Conservation (phyloP, 2,797 vertebrate genomes). For the Hafferia zeledoni region DNA sequence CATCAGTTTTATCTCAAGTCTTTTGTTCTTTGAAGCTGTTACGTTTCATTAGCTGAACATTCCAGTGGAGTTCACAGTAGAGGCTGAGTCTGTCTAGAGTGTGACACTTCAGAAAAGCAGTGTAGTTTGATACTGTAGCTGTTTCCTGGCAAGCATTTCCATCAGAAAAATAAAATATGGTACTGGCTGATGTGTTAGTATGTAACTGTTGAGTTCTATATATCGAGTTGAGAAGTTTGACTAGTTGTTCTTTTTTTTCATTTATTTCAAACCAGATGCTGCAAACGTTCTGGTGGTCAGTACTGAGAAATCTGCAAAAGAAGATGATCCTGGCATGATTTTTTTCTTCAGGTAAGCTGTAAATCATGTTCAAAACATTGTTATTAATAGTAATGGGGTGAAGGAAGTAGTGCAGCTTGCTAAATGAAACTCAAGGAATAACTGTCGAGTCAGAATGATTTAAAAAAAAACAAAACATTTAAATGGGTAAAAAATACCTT, state of each 20-base stretch:
- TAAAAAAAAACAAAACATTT: not conserved
- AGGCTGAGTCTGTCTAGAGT: not conserved
- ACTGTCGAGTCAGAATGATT: not conserved
- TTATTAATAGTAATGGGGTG: not conserved
- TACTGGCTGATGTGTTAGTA: not conserved
- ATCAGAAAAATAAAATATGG: not conserved
- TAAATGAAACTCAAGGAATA: slow-evolving; percentile 21
- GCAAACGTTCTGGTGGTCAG: slow-evolving; percentile 91
- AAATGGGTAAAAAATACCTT: not conserved
- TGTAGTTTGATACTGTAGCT: not conserved
- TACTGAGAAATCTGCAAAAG: slow-evolving; percentile 84
- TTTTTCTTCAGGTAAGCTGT: slow-evolving; percentile 93
- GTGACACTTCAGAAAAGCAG: not conserved
- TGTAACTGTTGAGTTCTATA: not conserved
- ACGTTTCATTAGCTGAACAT: not conserved
- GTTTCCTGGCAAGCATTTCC: not conserved
- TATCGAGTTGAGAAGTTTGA: not conserved
- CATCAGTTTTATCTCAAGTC: not conserved
- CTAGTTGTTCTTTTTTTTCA: not conserved
- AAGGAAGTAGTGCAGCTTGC: not conserved
- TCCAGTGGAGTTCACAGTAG: not conserved
- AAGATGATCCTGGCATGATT: slow-evolving; percentile 85
- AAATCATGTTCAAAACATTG: not conserved
- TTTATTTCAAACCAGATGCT: slow-evolving; percentile 84
- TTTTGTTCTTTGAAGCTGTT: not conserved